Conservation (phyloP, 2,797 vertebrate genomes). For the Ceryle rudis region DNA sequence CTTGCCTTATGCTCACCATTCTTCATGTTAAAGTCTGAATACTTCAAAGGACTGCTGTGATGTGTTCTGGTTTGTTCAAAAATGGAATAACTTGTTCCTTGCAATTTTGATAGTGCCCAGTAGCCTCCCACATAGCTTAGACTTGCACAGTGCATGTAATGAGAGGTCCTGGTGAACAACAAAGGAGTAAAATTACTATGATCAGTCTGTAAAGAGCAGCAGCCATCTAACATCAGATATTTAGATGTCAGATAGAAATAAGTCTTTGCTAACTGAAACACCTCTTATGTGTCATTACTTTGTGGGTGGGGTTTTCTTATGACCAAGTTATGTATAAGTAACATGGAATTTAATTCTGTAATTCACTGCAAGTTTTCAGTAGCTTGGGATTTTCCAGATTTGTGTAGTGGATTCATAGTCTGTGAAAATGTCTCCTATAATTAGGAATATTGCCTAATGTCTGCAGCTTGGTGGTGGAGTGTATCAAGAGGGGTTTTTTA, state of each 20-base stretch:
- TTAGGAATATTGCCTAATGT: not conserved
- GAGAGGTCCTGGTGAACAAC: not conserved
- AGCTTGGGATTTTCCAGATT: not conserved
- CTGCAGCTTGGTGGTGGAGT: not conserved
- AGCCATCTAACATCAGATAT: not conserved
- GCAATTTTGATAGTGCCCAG: not conserved
- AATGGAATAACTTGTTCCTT: not conserved
- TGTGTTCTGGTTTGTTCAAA: not conserved
- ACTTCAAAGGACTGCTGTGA: not conserved
- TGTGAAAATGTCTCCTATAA: not conserved
- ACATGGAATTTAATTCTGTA: not conserved
- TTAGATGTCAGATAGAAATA: conserved; percentile 1
- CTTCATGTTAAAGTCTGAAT: not conserved
- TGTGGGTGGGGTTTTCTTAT: not conserved
- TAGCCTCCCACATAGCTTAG: not conserved
- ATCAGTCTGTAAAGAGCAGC: not conserved
- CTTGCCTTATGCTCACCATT: accelerated
- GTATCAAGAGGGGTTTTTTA: not conserved
- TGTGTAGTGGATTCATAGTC: not conserved
- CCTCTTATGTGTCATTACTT: not conserved
- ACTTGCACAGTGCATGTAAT: not conserved
- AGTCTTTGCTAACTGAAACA: not conserved
- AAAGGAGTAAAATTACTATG: not conserved
- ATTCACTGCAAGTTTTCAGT: not conserved
- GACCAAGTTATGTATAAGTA: not conserved